Conservation (phyloP, 2,888 invertebrate genomes). For the Laspeyria flexula region DNA sequence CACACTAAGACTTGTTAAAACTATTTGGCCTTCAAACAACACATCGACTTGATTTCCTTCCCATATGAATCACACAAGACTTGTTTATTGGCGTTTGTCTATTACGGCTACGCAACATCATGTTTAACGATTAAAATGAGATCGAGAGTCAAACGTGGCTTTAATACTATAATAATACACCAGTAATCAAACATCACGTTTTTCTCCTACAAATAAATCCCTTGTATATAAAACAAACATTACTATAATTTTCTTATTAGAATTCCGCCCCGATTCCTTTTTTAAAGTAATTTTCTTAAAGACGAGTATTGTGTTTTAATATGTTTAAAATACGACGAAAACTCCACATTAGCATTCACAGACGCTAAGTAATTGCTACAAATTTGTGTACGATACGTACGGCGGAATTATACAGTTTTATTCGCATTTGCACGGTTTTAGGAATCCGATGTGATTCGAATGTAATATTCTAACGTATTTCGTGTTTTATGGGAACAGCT, state of each 20-base stretch:
- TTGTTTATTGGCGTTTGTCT: conserved; percentile 29
- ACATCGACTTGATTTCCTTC: conserved; percentile 37
- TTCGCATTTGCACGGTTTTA: conserved; percentile 43
- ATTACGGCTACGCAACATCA: conserved; percentile 25
- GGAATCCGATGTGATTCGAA: conserved; percentile 46
- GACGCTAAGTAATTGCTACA: conserved; percentile 42
- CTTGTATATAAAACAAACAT: conserved; percentile 22
- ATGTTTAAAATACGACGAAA: conserved; percentile 48
- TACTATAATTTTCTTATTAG: conserved; percentile 23
- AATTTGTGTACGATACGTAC: conserved; percentile 37
- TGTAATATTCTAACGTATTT: conserved; percentile 31
- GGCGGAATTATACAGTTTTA: conserved; percentile 32
- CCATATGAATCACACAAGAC: conserved; percentile 46
- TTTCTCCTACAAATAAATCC: conserved; percentile 13
- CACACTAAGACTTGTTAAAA: conserved; percentile 17
- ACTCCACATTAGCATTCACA: conserved; percentile 55
- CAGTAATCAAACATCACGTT: conserved; percentile 11
- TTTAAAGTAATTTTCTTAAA: conserved; percentile 47
- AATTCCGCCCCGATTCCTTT: conserved; percentile 35
- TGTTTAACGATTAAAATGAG: conserved; percentile 36
- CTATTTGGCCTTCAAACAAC: conserved; percentile 38
- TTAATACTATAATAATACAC: conserved; percentile 16
- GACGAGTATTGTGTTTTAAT: conserved; percentile 47
- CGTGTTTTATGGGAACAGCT: conserved; percentile 26
- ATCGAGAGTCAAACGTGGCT: conserved; percentile 25